Percentiles rank a stretch among this genome's conserved stretches.
These are phyloP conservation scores for Drosophila quinaria DNA, from an alignment of 2,888 invertebrate species.

Conservation along the genomic window DNA sequence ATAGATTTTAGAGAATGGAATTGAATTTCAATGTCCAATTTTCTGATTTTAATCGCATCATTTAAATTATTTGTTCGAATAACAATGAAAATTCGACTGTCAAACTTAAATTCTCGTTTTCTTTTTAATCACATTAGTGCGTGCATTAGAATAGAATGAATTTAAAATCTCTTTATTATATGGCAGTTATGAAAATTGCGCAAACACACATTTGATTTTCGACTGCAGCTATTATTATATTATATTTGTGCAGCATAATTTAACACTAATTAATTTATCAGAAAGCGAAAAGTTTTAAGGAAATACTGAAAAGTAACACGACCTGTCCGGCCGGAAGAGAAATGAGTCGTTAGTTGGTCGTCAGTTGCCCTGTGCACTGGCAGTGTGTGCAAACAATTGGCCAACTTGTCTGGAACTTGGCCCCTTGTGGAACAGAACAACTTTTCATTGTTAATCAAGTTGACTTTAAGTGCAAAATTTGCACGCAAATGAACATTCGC, in stretches of 20 bases:
- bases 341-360: slow-evolving; percentile 14
- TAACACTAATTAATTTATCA: slow-evolving; percentile 55
- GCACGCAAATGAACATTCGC: slow-evolving; percentile 60
- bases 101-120: too few species aligned
- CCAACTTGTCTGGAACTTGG: slow-evolving; percentile 57
- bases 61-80: too few species aligned
- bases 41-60: too few species aligned
- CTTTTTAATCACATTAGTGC: too few species aligned
- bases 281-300: slow-evolving; percentile 50
- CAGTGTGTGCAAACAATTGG: slow-evolving; percentile 56
- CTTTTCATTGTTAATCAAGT: slow-evolving; percentile 69
- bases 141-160: too few species aligned
- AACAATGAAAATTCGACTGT: too few species aligned
- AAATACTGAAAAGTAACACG: slow-evolving; percentile 39
- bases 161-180: background rate
- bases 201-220: background rate
- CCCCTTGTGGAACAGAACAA: slow-evolving; percentile 47
- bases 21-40: too few species aligned
- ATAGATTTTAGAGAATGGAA: too few species aligned
- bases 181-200: background rate
- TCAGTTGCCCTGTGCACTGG: slow-evolving; percentile 8
- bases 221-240: background rate
- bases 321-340: slow-evolving; percentile 16
- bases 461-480: slow-evolving; percentile 58
- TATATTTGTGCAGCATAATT: slow-evolving; percentile 42